Evolutionary conservation across 2,113 vertebrate genomes (phyloP), one percentile per base, ranked within the genome.

Genomic region (Leptocoma aspasia): DNA sequence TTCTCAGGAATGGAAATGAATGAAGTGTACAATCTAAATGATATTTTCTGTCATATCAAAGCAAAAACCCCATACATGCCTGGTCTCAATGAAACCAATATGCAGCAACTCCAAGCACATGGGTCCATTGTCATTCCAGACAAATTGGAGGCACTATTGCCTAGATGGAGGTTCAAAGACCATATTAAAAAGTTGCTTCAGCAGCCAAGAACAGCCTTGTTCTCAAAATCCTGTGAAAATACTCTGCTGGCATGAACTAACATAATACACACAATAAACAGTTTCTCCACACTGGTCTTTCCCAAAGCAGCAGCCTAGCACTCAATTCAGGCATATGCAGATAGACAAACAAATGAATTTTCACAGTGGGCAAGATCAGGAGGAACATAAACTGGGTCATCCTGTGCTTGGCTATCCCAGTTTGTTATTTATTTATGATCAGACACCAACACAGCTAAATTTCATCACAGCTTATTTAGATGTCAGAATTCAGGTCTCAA

Each of bases 21-120:
- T 6, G 3, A 95, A 27, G 11, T 61, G 76, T 5, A 19, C 6
- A 89, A 89, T 84, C 20, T 10, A 56, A 45, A 82, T 80, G 4
- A 7, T 60, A 71, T 27, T 75, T 86, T 59, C 69, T 64, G 26
- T 82, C 7, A 3, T 24, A 82, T 35, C 11, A 73, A 70, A 84
- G 23, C 37, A 56, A 61, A 82, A 83, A 1, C 4, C 5, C 2
- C 3, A 7, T 18, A 70, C 0, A 1, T 59, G 10, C 16, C 20
- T 27, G 10, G 24, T 73, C 16, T 86, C 39, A 69, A 3, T 28
- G 57, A 69, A 70, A 35, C 13, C 5, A 73, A 42, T 8, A 66
- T 1, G 5, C 39, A 73, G 64, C 42, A 82, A 45, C 42, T 50
- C 50, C 33, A 92, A 73, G 45, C 33, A 63, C 16, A 17, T 1